A percentile compares a stretch with the other conserved stretches of the same genome.
phyloP scores from a whole-genome alignment of 2,888 invertebrate species.

The Amphipyra tragopoginis region DNA sequence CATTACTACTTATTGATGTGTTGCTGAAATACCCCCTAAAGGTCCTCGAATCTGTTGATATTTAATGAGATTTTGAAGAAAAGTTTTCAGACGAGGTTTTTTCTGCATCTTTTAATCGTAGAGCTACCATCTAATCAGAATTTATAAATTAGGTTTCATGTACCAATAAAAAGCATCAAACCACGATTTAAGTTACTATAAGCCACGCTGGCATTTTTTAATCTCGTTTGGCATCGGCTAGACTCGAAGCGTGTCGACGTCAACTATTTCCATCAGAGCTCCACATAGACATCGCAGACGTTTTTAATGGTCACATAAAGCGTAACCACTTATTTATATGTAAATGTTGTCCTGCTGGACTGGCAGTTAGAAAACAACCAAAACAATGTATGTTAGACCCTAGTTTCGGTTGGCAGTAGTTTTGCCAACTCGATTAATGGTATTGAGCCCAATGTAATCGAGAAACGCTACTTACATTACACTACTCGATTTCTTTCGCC shows the following conservation, averaged over 20 bases:
- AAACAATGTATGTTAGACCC: constrained; percentile 25
- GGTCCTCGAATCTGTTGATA: too few relatives aligned
- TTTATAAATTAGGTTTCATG: too few relatives aligned
- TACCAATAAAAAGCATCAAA: neutral
- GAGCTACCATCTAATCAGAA: too few relatives aligned
- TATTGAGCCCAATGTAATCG: constrained; percentile 50
- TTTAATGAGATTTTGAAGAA: too few relatives aligned
- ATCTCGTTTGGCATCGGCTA: constrained; percentile 28
- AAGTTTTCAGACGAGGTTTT: too few relatives aligned
- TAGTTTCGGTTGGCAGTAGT: constrained; percentile 31
- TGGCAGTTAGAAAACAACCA: constrained; percentile 14
- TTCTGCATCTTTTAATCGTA: too few relatives aligned
- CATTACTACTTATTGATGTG: too few relatives aligned
- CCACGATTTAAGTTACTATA: constrained; percentile 7
- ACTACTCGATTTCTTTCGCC: constrained; percentile 42
- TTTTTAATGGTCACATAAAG: constrained; percentile 43
- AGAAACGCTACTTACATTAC: constrained; percentile 51
- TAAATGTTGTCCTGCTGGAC: constrained; percentile 26
- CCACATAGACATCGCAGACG: constrained; percentile 28
- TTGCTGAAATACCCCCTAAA: too few relatives aligned
- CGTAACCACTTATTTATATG: constrained; percentile 43
- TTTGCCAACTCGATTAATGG: constrained; percentile 58
- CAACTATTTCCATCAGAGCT: constrained; percentile 16
- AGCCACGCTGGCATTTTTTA: constrained; percentile 21
- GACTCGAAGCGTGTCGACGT: constrained; percentile 16